A percentile compares a stretch with the other conserved stretches of the same genome.
phyloP scores from a whole-genome alignment of 2,113 vertebrate genomes.

The Scophthalmus maximus region DNA sequence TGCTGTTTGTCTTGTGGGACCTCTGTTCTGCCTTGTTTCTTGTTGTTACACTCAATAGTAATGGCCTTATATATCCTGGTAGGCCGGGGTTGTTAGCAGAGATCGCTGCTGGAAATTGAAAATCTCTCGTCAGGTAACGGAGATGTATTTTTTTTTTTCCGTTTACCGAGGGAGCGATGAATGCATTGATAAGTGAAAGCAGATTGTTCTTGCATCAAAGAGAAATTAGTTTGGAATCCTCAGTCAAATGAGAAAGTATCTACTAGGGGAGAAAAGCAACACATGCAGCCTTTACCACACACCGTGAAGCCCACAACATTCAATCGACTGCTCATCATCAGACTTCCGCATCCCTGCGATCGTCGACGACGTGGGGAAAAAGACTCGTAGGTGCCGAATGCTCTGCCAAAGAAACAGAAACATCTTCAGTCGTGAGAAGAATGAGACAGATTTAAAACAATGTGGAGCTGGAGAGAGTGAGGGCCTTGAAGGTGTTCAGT shows the following conservation, averaged over 20 bases:
- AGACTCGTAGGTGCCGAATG: background rate
- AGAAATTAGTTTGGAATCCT: background rate
- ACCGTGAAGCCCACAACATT: background rate
- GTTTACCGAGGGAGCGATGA: background rate
- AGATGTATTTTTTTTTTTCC: too few relatives aligned
- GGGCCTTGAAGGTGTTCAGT: conserved; percentile 43
- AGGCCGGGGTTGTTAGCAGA: conserved; percentile 59
- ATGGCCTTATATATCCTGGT: conserved; percentile 65
- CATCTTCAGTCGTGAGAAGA: conserved; percentile 8
- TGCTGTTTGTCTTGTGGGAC: conserved; percentile 51
- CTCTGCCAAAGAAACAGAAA: background rate
- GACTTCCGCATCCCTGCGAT: background rate
- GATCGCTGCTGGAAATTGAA: conserved; percentile 68
- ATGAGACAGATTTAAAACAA: conserved; percentile 15
- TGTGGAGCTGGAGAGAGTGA: conserved; percentile 17
- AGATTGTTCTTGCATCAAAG: conserved; percentile 22
- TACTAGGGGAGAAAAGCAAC: background rate
- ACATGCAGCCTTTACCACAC: background rate
- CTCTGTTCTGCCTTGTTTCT: conserved; percentile 49
- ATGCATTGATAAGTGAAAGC: conserved; percentile 11
- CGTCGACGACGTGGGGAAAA: background rate
- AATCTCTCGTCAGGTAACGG: conserved; percentile 59
- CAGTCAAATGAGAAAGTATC: conserved; percentile 3
- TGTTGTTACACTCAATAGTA: conserved; percentile 65
- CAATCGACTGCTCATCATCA: conserved; percentile 2